A percentile compares a stretch with the other conserved stretches of the same genome.
Evolutionary conservation across 1,140 invertebrate genomes (phyloP).

Genomic region (Trachelipus rathkii): DNA sequence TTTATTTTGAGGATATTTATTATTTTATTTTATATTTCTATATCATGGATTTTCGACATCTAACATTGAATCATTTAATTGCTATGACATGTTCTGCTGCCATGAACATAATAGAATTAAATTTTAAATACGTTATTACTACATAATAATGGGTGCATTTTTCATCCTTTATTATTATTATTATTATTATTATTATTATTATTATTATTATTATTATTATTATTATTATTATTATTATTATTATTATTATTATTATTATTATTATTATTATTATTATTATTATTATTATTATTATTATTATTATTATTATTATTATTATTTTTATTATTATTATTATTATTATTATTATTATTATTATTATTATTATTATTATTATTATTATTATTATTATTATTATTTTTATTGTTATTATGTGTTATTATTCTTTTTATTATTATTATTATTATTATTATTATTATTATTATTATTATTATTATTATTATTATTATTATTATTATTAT

Average conservation of each 20-base stretch:
- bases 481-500: conserved; percentile 26
- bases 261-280: background rate
- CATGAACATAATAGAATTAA: too few relatives aligned
- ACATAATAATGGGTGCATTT: too few relatives aligned
- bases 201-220: conserved; percentile 2
- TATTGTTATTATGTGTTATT: too few relatives aligned
- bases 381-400: too few relatives aligned
- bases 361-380: conserved; percentile 4
- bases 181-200: conserved; percentile 21
- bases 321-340: background rate
- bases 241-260: conserved; percentile 14
- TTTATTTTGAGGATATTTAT: background rate
- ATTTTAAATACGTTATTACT: too few relatives aligned
- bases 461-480: conserved; percentile 17
- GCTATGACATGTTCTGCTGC: too few relatives aligned
- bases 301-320: conserved; percentile 14
- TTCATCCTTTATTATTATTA: too few relatives aligned
- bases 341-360: conserved; percentile 7
- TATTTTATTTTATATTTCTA: too few relatives aligned
- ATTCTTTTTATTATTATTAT: conserved; percentile 1
- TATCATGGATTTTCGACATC: too few relatives aligned
- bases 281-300: background rate
- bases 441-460: conserved; percentile 6
- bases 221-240: background rate
- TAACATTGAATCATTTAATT: too few relatives aligned